phyloP scores from a whole-genome alignment of 2,797 vertebrate species.

The Adrianichthys oophorus region DNA sequence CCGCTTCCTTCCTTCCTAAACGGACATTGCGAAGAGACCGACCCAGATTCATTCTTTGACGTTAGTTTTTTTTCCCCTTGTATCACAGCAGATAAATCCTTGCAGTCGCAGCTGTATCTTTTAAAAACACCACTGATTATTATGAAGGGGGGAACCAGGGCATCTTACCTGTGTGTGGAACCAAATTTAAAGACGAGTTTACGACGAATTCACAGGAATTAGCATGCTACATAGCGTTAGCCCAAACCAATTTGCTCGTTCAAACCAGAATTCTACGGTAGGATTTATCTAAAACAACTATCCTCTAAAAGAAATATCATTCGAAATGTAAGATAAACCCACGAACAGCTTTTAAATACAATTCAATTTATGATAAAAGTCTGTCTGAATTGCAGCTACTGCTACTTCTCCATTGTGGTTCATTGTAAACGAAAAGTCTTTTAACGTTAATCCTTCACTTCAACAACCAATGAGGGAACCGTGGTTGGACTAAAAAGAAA shows the following conservation, averaged over 20 bases:
- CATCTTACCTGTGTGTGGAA: constrained; percentile 47
- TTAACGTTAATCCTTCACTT: constrained; percentile 45
- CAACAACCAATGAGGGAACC: constrained; percentile 43
- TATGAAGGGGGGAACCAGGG: background rate
- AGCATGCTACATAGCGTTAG: constrained; percentile 75
- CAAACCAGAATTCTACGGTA: constrained; percentile 26
- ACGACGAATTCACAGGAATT: constrained; percentile 50
- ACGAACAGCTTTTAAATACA: background rate
- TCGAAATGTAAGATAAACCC: background rate
- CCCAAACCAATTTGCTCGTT: constrained; percentile 65
- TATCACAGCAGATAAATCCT: no score
- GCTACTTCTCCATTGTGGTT: constrained; percentile 69
- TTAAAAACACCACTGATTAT: background rate
- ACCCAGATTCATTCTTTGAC: constrained; percentile 49
- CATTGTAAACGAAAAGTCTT: constrained; percentile 51
- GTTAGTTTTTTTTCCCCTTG: background rate
- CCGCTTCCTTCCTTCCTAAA: constrained; percentile 10
- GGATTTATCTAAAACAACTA: background rate
- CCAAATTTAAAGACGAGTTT: constrained; percentile 9
- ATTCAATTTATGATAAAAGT: constrained; percentile 2
- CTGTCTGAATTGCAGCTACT: no score
- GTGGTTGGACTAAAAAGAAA: constrained; percentile 29
- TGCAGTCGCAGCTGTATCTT: no score
- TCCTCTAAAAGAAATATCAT: no score
- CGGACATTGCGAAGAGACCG: constrained; percentile 49